Percentiles rank a stretch among this genome's conserved stretches.
These are phyloP conservation scores for Gastracanthus pulcherrimus DNA, from an alignment of 2,888 invertebrate species.

Conservation along the genomic window DNA sequence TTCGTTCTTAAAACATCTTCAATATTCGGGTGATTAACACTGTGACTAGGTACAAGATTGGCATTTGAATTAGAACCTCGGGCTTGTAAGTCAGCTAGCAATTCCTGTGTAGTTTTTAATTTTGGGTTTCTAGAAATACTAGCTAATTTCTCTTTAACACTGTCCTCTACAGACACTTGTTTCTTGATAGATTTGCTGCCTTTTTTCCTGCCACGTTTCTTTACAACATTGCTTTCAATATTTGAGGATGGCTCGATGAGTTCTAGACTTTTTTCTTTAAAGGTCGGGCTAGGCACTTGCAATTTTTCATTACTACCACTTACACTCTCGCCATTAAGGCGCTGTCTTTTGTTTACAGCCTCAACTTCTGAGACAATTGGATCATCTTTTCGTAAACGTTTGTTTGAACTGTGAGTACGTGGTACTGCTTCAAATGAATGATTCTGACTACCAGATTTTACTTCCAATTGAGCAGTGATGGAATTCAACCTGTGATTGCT, in stretches of 20 bases:
- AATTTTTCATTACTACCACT: constrained; percentile 75
- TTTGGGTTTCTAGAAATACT: constrained; percentile 81
- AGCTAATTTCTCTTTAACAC: constrained; percentile 81
- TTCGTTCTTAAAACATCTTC: constrained; percentile 75
- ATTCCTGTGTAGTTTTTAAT: constrained; percentile 88
- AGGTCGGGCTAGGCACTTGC: constrained; percentile 75
- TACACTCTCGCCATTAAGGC: constrained; percentile 78
- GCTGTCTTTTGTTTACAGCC: constrained; percentile 72
- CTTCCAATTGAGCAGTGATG: constrained; percentile 64
- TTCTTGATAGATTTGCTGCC: constrained; percentile 80
- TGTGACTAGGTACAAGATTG: constrained; percentile 71
- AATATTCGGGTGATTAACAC: constrained; percentile 68
- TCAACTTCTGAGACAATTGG: constrained; percentile 59
- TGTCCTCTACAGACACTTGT: constrained; percentile 77
- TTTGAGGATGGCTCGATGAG: constrained; percentile 64
- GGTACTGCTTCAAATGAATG: constrained; percentile 77
- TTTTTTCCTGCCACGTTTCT: constrained; percentile 82
- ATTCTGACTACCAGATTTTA: constrained; percentile 71
- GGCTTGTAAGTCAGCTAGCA: constrained; percentile 87
- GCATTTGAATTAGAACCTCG: constrained; percentile 77
- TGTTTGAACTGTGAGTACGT: constrained; percentile 79
- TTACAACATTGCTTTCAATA: constrained; percentile 72
- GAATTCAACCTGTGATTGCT: constrained; percentile 69
- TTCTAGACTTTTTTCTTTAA: constrained; percentile 72
- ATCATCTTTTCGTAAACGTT: constrained; percentile 79